phyloP scores from a whole-genome alignment of 2,113 vertebrate genomes.

The Jacana jacana region DNA sequence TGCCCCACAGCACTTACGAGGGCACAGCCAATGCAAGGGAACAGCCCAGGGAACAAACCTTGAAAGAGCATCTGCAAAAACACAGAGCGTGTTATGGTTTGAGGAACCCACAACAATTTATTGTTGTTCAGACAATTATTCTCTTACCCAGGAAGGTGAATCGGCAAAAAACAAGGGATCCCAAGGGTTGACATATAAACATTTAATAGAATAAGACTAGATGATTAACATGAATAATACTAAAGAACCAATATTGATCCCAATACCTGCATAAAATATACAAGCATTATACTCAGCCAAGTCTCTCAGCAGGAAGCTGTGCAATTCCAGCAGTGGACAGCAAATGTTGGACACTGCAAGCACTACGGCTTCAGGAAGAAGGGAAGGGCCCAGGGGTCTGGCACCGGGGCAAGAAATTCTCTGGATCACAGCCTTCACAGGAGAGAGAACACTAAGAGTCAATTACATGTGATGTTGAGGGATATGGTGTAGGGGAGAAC shows the following conservation, averaged over 20 bases:
- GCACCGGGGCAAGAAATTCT: neutral
- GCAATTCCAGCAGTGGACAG: neutral
- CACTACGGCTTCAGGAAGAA: neutral
- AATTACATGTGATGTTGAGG: no score
- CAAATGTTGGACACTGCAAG: neutral
- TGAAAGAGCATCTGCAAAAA: neutral
- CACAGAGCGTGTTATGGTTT: neutral
- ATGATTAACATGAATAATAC: neutral
- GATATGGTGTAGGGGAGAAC: no score
- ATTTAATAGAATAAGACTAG: neutral
- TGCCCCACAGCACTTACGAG: accelerated
- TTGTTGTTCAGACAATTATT: neutral
- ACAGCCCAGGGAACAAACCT: neutral
- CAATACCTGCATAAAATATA: neutral
- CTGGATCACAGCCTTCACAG: neutral
- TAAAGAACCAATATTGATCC: neutral
- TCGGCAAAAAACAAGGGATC: neutral
- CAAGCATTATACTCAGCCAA: neutral
- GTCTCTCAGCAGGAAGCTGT: neutral
- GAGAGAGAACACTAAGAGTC: neutral
- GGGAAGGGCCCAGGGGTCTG: neutral
- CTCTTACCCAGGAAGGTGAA: neutral
- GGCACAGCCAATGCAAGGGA: neutral
- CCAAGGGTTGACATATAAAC: neutral
- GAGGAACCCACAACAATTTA: neutral